These are phyloP conservation scores for Dicaeum eximium DNA, from an alignment of 2,113 vertebrate species.

Conservation along the genomic window DNA sequence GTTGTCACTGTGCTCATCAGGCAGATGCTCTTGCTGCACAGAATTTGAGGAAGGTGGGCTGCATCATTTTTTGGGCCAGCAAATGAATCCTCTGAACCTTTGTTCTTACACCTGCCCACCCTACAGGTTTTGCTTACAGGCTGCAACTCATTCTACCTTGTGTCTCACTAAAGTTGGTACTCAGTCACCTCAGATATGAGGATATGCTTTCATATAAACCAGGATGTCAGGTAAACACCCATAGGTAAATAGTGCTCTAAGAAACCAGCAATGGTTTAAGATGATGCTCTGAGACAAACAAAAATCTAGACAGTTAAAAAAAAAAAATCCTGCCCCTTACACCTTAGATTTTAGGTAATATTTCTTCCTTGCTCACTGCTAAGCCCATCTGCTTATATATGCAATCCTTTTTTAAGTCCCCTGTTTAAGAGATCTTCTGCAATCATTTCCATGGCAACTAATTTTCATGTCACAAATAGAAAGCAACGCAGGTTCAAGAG, in stretches of 20 bases:
- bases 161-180: neutral
- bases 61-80: neutral
- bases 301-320: neutral
- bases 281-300: neutral
- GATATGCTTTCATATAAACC: neutral
- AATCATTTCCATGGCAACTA: slow-evolving; percentile 59
- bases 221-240: neutral
- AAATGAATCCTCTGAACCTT: neutral
- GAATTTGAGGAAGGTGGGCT: neutral
- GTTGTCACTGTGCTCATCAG: rapidly evolving
- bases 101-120: neutral
- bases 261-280: neutral
- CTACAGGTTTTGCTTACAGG: neutral
- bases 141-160: neutral
- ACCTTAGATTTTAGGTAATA: neutral
- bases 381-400: neutral
- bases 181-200: neutral
- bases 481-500: neutral
- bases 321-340: neutral
- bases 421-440: neutral
- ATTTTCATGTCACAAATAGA: slow-evolving; percentile 44
- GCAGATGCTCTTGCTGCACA: neutral
- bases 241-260: neutral
- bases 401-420: neutral
- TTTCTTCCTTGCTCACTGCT: neutral